Evolutionary conservation across 1,140 invertebrate species (phyloP).

Genomic region (Hyles euphorbiae): DNA sequence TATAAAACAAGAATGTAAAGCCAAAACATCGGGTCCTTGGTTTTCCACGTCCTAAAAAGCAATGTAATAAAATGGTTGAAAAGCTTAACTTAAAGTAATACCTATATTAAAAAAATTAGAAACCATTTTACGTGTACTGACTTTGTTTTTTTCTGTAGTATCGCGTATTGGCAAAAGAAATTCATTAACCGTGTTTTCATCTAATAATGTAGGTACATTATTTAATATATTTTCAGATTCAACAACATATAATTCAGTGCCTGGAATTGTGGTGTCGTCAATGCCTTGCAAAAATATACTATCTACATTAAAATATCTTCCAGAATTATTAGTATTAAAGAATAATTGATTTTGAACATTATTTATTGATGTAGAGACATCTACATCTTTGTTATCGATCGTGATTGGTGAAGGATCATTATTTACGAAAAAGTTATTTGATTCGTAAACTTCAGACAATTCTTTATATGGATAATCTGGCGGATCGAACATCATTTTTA

Average conservation of each 20-base stretch:
- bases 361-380: constrained; percentile 34
- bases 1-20: constrained; percentile 57
- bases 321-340: constrained; percentile 44
- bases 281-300: constrained; percentile 24
- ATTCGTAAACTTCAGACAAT: constrained; percentile 45
- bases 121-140: constrained; percentile 26
- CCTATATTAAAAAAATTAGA: too few species aligned
- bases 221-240: constrained; percentile 47
- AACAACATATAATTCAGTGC: constrained; percentile 34
- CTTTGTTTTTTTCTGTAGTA: constrained; percentile 25
- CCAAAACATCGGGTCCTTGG: constrained; percentile 47
- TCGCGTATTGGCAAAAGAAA: constrained; percentile 50
- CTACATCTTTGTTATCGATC: constrained; percentile 31
- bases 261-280: constrained; percentile 13
- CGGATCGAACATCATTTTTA: constrained; percentile 62
- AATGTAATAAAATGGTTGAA: too few species aligned
- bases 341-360: constrained; percentile 41
- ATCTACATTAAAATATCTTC: constrained; percentile 43
- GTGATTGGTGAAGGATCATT: constrained; percentile 14
- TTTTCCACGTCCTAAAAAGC: constrained; percentile 17
- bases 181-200: constrained; percentile 61
- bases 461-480: constrained; percentile 61
- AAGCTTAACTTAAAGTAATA: too few species aligned
- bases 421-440: constrained; percentile 44
- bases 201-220: constrained; percentile 53